Evolutionary conservation across 1,140 invertebrate genomes (phyloP).

Genomic region (Bombus terrestris): DNA sequence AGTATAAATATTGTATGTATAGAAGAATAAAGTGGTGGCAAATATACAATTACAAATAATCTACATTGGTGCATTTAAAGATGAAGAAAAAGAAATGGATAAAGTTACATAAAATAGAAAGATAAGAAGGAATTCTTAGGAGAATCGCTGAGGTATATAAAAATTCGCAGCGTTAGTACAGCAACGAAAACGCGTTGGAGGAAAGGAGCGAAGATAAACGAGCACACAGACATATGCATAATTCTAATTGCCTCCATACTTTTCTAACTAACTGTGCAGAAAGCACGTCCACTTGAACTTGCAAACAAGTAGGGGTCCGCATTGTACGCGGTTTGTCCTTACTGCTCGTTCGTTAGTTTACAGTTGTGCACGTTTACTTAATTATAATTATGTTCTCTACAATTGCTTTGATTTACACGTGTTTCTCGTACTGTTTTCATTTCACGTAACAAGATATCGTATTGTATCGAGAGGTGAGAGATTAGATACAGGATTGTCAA

Average conservation of each 20-base stretch:
- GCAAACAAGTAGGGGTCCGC: slow-evolving; percentile 8
- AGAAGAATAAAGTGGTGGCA: no score
- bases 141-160: neutral
- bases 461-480: no score
- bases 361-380: slow-evolving; percentile 19
- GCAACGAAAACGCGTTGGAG: neutral
- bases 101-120: neutral
- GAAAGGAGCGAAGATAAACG: slow-evolving; percentile 6
- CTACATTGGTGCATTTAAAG: neutral
- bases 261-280: slow-evolving; percentile 30
- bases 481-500: neutral
- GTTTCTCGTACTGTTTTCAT: neutral
- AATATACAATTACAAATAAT: no score
- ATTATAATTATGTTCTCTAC: slow-evolving; percentile 38
- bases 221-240: neutral
- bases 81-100: neutral
- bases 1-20: neutral
- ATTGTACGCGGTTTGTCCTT: slow-evolving; percentile 8
- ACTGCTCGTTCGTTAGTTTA: slow-evolving; percentile 23
- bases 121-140: neutral
- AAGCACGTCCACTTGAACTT: slow-evolving; percentile 40
- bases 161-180: neutral
- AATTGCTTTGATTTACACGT: slow-evolving; percentile 19
- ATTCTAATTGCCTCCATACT: slow-evolving; percentile 45
- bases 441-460: neutral